These are phyloP conservation scores for Erebia palarica DNA, from an alignment of 2,888 invertebrate species.

Conservation along the genomic window DNA sequence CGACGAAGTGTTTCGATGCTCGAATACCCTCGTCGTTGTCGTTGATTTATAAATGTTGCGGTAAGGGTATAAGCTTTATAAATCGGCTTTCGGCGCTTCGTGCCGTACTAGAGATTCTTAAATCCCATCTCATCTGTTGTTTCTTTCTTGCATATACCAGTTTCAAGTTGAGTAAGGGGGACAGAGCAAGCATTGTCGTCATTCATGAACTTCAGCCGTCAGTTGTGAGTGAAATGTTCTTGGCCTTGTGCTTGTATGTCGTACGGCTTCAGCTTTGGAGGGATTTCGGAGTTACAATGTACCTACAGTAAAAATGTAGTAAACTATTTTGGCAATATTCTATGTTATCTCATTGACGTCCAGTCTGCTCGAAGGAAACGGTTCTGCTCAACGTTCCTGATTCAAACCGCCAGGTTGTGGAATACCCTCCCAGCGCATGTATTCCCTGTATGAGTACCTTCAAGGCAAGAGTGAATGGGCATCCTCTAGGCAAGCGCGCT, in stretches of 20 bases:
- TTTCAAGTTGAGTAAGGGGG: constrained; percentile 23
- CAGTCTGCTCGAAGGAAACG: too few relatives aligned
- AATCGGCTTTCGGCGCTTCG: constrained; percentile 2
- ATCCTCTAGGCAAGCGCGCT: too few relatives aligned
- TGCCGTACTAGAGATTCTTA: constrained; percentile 8
- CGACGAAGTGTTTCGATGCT: too few relatives aligned
- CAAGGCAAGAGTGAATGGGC: too few relatives aligned
- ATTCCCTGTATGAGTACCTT: too few relatives aligned
- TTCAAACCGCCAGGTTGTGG: too few relatives aligned
- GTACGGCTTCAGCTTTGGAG: constrained; percentile 44
- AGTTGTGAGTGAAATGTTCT: constrained; percentile 42
- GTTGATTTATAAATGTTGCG: too few relatives aligned
- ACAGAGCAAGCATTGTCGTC: constrained; percentile 35
- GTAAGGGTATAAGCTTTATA: not conserved
- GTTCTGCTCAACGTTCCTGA: too few relatives aligned
- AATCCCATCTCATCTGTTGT: constrained; percentile 5
- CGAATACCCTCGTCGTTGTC: too few relatives aligned
- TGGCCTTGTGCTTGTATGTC: constrained; percentile 45
- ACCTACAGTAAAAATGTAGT: not conserved
- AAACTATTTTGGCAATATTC: too few relatives aligned
- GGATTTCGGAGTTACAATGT: constrained; percentile 20
- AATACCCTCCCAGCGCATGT: too few relatives aligned
- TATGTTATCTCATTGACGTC: too few relatives aligned
- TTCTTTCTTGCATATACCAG: not conserved
- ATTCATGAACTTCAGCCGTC: constrained; percentile 35